Evolutionary conservation across 2,797 vertebrate species (phyloP), one percentile per base, ranked within the genome.

Genomic region (Muscicapa striata): DNA sequence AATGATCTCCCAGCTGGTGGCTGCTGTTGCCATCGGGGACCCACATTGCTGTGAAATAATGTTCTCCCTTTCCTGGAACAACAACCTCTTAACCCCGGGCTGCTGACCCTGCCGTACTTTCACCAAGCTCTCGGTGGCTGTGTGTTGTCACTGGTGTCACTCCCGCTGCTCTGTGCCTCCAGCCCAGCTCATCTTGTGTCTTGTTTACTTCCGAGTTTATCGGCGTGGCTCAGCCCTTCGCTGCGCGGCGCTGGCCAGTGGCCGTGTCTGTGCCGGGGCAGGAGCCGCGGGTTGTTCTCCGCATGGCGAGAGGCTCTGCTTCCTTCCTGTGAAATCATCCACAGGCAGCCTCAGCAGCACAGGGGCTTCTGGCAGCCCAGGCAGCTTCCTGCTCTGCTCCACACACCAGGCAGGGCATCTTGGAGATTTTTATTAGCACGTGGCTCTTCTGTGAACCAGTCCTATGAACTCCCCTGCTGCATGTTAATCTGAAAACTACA

Each of bases 171-270:
- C 59, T 22, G 43, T 74, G 21, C 61, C 32, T 81, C 15, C 32
- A 63, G 72, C 57, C 52, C 10, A 61, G 66, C 58, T 89, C 72
- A 9, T 54, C 87, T 59, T 10, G 36, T n/a, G 19, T 38, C 68
- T 74, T 95, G 79, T 95, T 95, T 85, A 94, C 79, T 91, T 95
- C 89, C 84, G 59, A 87, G 79, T 96, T 94, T 93, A 80, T 95
- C 87, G 32, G 51, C 2, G 73, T 6, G 62, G 87, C 58, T 94
- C 91, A 90, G 94, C 87, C 41, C 62, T 89, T 48, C 95, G 15
- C 24, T 9, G 48, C 0, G 36, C 26, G 9, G 59, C 40, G 34
- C 82, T 41, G 76, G 84, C 80, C 91, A 96, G 51, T 8, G 82
- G 5, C 4, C 0, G n/a, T 11, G 54, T 11, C 61, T 46, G 68